Conservation (phyloP, 2,797 vertebrate genomes). For the Yasuhikotakia modesta region DNA sequence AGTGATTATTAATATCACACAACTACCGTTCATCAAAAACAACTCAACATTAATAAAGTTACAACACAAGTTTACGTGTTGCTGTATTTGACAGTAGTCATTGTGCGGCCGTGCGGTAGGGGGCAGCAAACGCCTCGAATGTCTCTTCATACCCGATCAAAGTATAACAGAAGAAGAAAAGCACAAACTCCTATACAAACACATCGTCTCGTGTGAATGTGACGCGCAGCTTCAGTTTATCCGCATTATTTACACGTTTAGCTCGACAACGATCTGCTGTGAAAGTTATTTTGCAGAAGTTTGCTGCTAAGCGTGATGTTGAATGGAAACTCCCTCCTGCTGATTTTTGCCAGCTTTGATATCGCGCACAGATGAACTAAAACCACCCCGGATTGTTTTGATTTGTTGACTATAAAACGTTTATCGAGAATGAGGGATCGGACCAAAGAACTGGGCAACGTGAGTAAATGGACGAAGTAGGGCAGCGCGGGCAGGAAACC, state of each 20-base stretch:
- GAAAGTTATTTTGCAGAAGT: constrained; percentile 39
- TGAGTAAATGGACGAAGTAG: constrained; percentile 66
- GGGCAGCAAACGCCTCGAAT: background rate
- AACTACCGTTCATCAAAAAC: too few species aligned
- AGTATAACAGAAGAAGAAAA: constrained; percentile 15
- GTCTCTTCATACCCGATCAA: background rate
- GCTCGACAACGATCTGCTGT: constrained; percentile 11
- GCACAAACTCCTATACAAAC: background rate
- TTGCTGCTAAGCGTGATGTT: constrained; percentile 38
- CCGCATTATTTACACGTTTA: background rate
- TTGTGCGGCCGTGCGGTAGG: background rate
- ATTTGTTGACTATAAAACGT: background rate
- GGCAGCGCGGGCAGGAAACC: constrained; percentile 13
- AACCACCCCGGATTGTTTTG: background rate
- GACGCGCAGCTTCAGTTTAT: background rate
- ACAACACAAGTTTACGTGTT: too few species aligned
- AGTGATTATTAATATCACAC: too few species aligned
- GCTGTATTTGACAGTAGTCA: background rate
- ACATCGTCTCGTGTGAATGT: constrained; percentile 49
- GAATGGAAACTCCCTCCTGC: constrained; percentile 52
- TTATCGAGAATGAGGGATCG: constrained; percentile 75
- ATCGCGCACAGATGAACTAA: constrained; percentile 33
- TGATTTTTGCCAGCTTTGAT: background rate
- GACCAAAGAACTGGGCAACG: constrained; percentile 78
- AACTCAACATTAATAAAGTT: too few species aligned